A percentile compares a stretch with the other conserved stretches of the same genome.
Evolutionary conservation across 2,888 invertebrate genomes (phyloP).

Genomic region (Amaurobius ferox): DNA sequence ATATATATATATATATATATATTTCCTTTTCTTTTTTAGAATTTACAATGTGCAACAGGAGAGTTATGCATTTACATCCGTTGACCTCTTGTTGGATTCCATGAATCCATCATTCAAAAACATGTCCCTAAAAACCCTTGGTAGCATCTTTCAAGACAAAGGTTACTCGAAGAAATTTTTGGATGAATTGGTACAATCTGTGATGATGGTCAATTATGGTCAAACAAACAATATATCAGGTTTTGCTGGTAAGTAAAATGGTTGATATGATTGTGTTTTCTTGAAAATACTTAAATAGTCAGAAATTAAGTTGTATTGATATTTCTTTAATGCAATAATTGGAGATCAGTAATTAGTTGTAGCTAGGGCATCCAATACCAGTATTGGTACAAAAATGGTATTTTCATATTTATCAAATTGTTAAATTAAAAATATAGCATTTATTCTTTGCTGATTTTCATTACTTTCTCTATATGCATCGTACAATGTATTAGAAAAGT

Average conservation of each 20-base stretch:
- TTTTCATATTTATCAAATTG: too few species aligned
- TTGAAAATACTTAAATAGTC: too few species aligned
- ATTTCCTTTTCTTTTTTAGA: constrained; percentile 77
- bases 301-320: too few species aligned
- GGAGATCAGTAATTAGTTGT: too few species aligned
- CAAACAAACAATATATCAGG: constrained; percentile 81
- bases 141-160: constrained; percentile 77
- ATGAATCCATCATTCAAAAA: constrained; percentile 80
- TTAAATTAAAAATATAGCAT: too few species aligned
- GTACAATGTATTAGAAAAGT: too few species aligned
- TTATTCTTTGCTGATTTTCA: too few species aligned
- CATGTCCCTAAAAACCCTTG: constrained; percentile 78
- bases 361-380: too few species aligned
- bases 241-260: constrained; percentile 80
- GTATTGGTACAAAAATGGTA: too few species aligned
- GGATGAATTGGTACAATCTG: constrained; percentile 81
- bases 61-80: constrained; percentile 79
- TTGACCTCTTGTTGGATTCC: constrained; percentile 80
- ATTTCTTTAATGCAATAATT: too few species aligned
- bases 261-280: too few species aligned
- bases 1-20: background rate
- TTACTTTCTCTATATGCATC: too few species aligned
- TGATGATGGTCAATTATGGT: constrained; percentile 82
- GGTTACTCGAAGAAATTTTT: constrained; percentile 80
- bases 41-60: constrained; percentile 81